Base-by-base conservation (phyloP, 2,797 vertebrate species). In the Danio jaintianensis region DNA sequence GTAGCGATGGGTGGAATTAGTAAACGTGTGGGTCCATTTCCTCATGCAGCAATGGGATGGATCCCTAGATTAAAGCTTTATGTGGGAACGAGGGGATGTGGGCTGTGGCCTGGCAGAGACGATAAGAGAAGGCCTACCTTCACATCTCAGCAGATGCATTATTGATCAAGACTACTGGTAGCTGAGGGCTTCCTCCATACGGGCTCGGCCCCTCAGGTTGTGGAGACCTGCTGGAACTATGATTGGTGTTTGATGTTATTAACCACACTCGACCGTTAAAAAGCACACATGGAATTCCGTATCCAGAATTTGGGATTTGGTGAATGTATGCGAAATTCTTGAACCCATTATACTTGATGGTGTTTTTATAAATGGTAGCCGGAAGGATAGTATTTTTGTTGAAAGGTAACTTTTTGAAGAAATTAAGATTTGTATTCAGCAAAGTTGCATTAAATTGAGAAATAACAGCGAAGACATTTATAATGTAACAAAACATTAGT, bases 81-180 rank as follows among this genome's bases (percentile, higher is more conserved):
- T 55, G 71, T 78, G 53, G 69, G 82, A 81, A 82, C 78, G 82
- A 81, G 59, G 74, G 67, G 69, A 82, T 82, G 74, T 56, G 48
- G 69, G 85, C 75, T 56, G 3, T 84, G 76, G 83, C 70, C 93
- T 93, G 92, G 92, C 91, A 92, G 90, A 86, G 89, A 91, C 90
- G 93, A 94, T 93, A 93, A 93, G 92, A 90, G 90, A 92, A 91
- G 90, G 90, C 91, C 91, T 92, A 71, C 90, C 90, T 89, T 93
- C 91, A 92, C 92, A 93, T 92, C 90, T 82, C 40, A 76, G 71
- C 86, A 84, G 83, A 91, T 93, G 91, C 91, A 93, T 93, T 93
- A 93, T 93, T 94, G 92, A 94, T 93, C 89, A 80, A 89, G 88
- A 90, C 86, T 90, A 85, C 89, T 87, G 88, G 88, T 86, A 86